These are phyloP conservation scores for Chelon auratus DNA, from an alignment of 2,797 vertebrate genomes.

Conservation along the genomic window DNA sequence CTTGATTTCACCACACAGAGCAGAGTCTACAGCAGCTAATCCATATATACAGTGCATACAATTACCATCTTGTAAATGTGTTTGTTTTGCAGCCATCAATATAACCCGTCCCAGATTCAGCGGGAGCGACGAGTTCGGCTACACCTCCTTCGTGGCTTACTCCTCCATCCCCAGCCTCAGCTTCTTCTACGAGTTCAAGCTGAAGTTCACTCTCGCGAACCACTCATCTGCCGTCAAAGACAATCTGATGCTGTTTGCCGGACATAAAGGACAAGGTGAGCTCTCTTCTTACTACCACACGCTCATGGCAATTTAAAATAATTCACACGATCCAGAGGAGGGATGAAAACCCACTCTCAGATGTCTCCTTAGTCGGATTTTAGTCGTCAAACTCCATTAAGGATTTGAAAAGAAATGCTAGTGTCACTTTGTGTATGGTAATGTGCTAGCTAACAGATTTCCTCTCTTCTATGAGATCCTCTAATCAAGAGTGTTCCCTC, in stretches of 20 bases:
- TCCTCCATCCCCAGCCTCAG: constrained; percentile 82
- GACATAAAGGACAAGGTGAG: constrained; percentile 91
- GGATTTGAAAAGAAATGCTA: constrained; percentile 46
- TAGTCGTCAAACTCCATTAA: constrained; percentile 64
- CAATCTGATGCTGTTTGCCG: constrained; percentile 91
- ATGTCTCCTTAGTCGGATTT: constrained; percentile 43
- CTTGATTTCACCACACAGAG: constrained; percentile 15
- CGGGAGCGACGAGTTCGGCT: constrained; percentile 87
- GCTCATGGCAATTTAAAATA: constrained; percentile 35
- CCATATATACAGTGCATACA: not conserved
- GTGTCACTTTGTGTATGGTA: constrained; percentile 62
- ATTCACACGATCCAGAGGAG: constrained; percentile 37
- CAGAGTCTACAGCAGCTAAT: not conserved
- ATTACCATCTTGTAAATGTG: constrained; percentile 18
- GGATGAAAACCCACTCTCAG: constrained; percentile 27
- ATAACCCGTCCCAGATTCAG: constrained; percentile 88
- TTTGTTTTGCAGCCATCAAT: constrained; percentile 82
- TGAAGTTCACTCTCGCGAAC: constrained; percentile 89
- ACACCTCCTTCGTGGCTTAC: constrained; percentile 88
- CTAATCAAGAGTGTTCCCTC: constrained; percentile 58
- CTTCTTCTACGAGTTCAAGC: constrained; percentile 87
- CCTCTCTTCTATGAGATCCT: constrained; percentile 57
- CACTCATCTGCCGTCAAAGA: constrained; percentile 86
- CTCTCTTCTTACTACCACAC: constrained; percentile 27
- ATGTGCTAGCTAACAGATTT: constrained; percentile 72